Evolutionary conservation across 2,888 invertebrate genomes (phyloP).

Genomic region (Didymodactylos carnosus): DNA sequence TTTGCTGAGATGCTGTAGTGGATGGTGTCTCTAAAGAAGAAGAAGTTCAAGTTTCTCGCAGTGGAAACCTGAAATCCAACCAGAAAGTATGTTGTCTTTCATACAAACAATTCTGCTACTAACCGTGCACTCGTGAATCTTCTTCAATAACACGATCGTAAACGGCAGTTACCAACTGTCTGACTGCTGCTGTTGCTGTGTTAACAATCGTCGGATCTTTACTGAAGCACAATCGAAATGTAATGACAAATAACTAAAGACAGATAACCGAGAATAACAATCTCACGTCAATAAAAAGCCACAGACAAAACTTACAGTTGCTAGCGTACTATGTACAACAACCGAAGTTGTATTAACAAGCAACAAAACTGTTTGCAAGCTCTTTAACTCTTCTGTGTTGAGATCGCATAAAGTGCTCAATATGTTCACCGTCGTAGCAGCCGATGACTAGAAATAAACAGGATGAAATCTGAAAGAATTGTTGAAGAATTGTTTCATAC

Average conservation of each 20-base stretch:
- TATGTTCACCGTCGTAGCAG: conserved; percentile 68
- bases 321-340: conserved; percentile 76
- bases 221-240: conserved; percentile 14
- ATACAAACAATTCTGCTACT: neutral
- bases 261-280: neutral
- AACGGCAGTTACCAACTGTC: conserved; percentile 67
- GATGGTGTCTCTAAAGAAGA: too few relatives aligned
- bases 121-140: too few relatives aligned
- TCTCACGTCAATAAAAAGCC: conserved; percentile 17
- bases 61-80: too few relatives aligned
- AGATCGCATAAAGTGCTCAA: conserved; percentile 77
- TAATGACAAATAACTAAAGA: neutral
- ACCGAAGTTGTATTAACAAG: conserved; percentile 80
- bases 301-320: conserved; percentile 49
- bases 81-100: neutral
- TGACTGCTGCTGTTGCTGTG: conserved; percentile 87
- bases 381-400: conserved; percentile 81
- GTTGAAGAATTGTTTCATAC: conserved; percentile 20
- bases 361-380: conserved; percentile 79
- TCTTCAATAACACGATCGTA: conserved; percentile 37
- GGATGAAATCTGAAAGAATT: neutral
- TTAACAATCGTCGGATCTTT: conserved; percentile 84
- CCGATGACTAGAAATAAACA: conserved; percentile 27
- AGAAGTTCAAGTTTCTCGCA: too few relatives aligned
- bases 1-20: too few relatives aligned